Evolutionary conservation across 2,888 invertebrate genomes (phyloP).

Genomic region (Cheilosia grossa): DNA sequence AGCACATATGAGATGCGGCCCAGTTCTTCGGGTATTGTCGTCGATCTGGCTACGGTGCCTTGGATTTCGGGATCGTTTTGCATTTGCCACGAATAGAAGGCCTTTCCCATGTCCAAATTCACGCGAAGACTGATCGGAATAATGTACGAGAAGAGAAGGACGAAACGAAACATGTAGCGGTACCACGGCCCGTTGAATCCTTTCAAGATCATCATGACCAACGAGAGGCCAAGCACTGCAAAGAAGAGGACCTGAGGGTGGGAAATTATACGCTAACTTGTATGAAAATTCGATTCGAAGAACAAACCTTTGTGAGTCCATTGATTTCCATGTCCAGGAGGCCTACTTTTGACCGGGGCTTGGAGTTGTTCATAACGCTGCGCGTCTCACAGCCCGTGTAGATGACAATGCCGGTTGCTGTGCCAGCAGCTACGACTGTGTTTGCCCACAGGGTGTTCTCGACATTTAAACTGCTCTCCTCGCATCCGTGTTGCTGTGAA

Average conservation of each 20-base stretch:
- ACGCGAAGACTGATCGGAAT: slow-evolving; percentile 99
- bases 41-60: slow-evolving; percentile 97
- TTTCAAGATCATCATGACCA: slow-evolving; percentile 98
- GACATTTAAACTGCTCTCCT: slow-evolving; percentile 93
- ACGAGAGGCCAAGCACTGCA: slow-evolving; percentile 94
- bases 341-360: slow-evolving; percentile 97
- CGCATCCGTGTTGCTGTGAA: slow-evolving; percentile 83
- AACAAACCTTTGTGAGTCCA: slow-evolving; percentile 92
- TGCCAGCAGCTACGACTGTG: slow-evolving; percentile 98
- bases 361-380: slow-evolving; percentile 99
- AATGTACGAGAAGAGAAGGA: slow-evolving; percentile 98
- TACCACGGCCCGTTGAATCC: slow-evolving; percentile 99
- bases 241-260: slow-evolving; percentile 89
- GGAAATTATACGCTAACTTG: background rate
- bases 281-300: background rate
- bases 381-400: slow-evolving; percentile 98
- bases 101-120: slow-evolving; percentile 99
- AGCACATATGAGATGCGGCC: slow-evolving; percentile 98
- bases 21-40: slow-evolving; percentile 99
- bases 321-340: slow-evolving; percentile 98
- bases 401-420: slow-evolving; percentile 96
- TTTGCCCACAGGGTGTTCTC: slow-evolving; percentile 99
- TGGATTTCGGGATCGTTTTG: slow-evolving; percentile 96
- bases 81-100: slow-evolving; percentile 98
- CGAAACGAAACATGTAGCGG: slow-evolving; percentile 97